Evolutionary conservation across 2,797 vertebrate genomes (phyloP).

Genomic region (Petrocephalus schoutedeni): DNA sequence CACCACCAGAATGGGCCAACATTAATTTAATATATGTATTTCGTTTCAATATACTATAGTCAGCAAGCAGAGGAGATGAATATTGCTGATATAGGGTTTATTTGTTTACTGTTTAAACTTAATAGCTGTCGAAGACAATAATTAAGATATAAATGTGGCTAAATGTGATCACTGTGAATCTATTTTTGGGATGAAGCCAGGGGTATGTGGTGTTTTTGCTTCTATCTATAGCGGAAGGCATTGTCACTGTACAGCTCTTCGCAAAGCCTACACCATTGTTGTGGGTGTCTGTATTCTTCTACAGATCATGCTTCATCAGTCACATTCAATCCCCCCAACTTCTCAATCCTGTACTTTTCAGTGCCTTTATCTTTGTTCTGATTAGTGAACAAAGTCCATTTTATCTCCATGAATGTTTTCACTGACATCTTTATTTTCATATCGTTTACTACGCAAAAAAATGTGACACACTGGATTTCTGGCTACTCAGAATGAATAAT

Average conservation of each 20-base stretch:
- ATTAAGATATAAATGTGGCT: background rate
- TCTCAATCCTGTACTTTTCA: background rate
- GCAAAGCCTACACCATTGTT: background rate
- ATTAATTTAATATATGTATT: slow-evolving; percentile 15
- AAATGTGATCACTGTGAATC: slow-evolving; percentile 7
- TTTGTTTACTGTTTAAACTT: background rate
- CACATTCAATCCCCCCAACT: background rate
- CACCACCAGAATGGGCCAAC: background rate
- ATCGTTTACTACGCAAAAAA: background rate
- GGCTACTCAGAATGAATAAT: background rate
- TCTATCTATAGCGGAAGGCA: background rate
- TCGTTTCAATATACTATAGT: background rate
- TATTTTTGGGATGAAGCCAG: background rate
- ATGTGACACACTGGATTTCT: background rate
- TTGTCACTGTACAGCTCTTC: background rate
- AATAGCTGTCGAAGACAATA: background rate
- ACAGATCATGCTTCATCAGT: background rate
- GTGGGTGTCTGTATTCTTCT: background rate
- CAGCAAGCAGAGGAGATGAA: slow-evolving; percentile 4
- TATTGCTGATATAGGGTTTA: background rate
- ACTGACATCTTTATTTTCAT: background rate
- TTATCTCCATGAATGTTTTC: background rate
- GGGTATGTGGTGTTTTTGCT: background rate
- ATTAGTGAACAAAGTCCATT: background rate
- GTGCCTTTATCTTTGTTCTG: background rate